Base-by-base conservation (phyloP, 2,888 invertebrate species). In the Meloe dianella region DNA sequence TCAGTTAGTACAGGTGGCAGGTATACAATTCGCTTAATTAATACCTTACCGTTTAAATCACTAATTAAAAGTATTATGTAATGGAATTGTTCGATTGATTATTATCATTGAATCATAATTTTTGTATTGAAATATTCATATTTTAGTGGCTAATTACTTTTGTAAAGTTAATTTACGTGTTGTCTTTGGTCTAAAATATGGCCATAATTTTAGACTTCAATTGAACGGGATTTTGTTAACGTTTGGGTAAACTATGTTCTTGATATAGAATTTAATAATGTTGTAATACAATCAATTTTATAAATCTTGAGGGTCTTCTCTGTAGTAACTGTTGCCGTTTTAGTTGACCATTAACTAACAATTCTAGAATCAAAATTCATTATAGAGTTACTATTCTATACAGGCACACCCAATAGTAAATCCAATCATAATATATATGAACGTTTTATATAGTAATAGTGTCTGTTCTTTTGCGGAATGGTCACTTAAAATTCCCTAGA, bases 401-500 rank as follows among this genome's bases (percentile, higher is more conserved):
- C 20, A 47, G 17, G 20, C 47, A 41, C 35, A 47, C 20, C 20
- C 2, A n/a, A 17, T 20, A 20, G 20, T 20, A 47, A 7, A 47
- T 41, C 38, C 20, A 47, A 47, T 47, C 17, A 47, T 47, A 47
- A 20, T 20, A 20, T 9, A 20, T 20, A 41, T 17, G 47, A 47
- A 47, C 47, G 20, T 20, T 47, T 47, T 41, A 60, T 38, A 17
- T n/a, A 60, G 54, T 51, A 41, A 47, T 9, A 24, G 12, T 22
- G 65, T 65, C 51, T 38, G 74, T 71, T 74, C 71, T 73, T 74
- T 74, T 78, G 71, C 72, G 71, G 72, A 51, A 73, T 74, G 76
- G 76, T 75, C 77, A 77, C 77, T 79, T 76, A 77, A 76, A 77
- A 77, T 78, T 78, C 79, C 80, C 78, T 60, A 65, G 77, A 68